Evolutionary conservation across 37 sponge, comb jelly and placozoan species (phyloP), one percentile per base, ranked within the genome.

Genomic region (Dysidea cf. avara): DNA sequence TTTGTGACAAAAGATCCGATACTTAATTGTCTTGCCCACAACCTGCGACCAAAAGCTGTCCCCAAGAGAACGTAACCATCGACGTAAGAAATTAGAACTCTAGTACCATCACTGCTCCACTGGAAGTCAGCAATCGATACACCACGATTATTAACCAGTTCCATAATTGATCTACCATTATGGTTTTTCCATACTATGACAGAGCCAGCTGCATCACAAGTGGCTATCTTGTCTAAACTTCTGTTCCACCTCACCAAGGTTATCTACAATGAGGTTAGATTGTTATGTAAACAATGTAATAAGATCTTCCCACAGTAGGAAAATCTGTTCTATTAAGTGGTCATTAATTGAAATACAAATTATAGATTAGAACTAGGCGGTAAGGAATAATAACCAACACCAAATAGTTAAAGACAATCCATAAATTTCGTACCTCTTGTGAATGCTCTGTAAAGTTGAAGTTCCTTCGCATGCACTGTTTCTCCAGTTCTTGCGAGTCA

Each of bases 51-150:
- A 43, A 75, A 83, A 0, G 89, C 94, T 13, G 94, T 88, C n/a
- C 94, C 94, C 21, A 94, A 90, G 2, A 94, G 74, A 34, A 94
- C 86, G 75, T 89, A 94, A 47, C 94, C 94, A 66, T 94, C 94
- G 16, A 58, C 64, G 87, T 94, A 94, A 1, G 94, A 81, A 22
- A 94, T 94, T 26, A 94, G 72, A 4, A 88, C 94, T 36, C 80
- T 87, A 59, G 73, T 81, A 30, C 94, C 94, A 50, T 94, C 91
- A 56, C 82, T 86, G 59, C 87, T 86, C 94, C 94, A 94, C 74
- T 85, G 82, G 63, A 94, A 94, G 53, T 89, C 87, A 67, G 87
- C 86, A 52, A 94, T 88, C 38, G 91, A 54, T 7, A 77, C 83
- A 30, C 91, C 91, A 22, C 90, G 33, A 72, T 94, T 90, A 75